A percentile compares a stretch with the other conserved stretches of the same genome.
These are phyloP conservation scores for Drosophila paranaensis DNA, from an alignment of 2,888 invertebrate species.

Conservation along the genomic window DNA sequence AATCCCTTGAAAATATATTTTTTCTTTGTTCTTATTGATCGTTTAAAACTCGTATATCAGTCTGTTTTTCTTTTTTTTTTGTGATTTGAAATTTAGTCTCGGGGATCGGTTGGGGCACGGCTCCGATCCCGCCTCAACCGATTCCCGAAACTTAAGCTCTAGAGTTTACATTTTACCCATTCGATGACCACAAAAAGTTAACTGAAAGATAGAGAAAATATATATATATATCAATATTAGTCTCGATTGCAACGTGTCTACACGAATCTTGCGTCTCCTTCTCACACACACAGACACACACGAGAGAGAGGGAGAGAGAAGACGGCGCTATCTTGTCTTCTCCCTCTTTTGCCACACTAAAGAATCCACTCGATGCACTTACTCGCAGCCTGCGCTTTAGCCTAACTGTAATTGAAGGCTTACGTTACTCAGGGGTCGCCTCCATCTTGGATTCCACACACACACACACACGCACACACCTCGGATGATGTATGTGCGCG, in stretches of 20 bases:
- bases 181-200: slow-evolving; percentile 17
- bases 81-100: slow-evolving; percentile 25
- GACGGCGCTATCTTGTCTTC: background rate
- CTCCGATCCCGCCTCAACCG: slow-evolving; percentile 26
- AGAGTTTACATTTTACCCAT: slow-evolving; percentile 22
- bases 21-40: slow-evolving; percentile 26
- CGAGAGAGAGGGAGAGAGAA: background rate
- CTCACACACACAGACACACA: slow-evolving; percentile 20
- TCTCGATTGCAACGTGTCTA: slow-evolving; percentile 44
- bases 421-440: slow-evolving; percentile 45
- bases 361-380: slow-evolving; percentile 24
- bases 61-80: background rate
- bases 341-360: background rate
- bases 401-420: slow-evolving; percentile 31
- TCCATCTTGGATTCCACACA: slow-evolving; percentile 58
- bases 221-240: slow-evolving; percentile 5
- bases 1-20: background rate
- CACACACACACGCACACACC: slow-evolving; percentile 14
- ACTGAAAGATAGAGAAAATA: slow-evolving; percentile 21
- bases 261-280: slow-evolving; percentile 1
- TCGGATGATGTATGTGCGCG: slow-evolving; percentile 2
- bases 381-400: slow-evolving; percentile 29
- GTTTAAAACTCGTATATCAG: slow-evolving; percentile 22
- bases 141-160: slow-evolving; percentile 48
- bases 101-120: slow-evolving; percentile 43